Conservation (phyloP, 2,888 invertebrate species). For the Eupelmus urozonus region DNA sequence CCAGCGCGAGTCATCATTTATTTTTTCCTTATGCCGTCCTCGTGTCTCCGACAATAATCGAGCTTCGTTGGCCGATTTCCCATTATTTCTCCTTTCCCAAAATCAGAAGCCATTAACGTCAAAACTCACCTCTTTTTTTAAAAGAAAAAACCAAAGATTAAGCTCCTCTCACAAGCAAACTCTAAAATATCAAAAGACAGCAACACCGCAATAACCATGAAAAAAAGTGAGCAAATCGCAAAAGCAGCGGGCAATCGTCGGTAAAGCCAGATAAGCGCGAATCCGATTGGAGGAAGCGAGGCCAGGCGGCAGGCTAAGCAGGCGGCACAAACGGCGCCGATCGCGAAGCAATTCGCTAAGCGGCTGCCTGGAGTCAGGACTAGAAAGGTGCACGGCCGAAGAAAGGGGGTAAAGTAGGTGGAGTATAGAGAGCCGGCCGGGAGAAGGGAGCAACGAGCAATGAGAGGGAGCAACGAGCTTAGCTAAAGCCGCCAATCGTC, state of each 20-base stretch:
- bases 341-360: background rate
- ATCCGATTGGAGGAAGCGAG: background rate
- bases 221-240: background rate
- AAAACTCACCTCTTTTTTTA: no score
- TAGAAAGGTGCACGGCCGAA: conserved; percentile 56
- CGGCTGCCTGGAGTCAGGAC: conserved; percentile 58
- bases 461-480: conserved; percentile 45
- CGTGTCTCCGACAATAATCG: no score
- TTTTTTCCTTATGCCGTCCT: no score
- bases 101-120: no score
- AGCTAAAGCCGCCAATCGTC: conserved; percentile 20
- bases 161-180: background rate
- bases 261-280: background rate
- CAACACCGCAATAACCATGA: background rate
- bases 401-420: conserved; percentile 53
- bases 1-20: no score
- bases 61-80: no score
- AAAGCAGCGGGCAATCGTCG: background rate
- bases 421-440: conserved; percentile 43
- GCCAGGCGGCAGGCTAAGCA: background rate
- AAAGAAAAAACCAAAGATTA: no score
- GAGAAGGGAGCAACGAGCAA: conserved; percentile 18
- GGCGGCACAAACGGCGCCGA: background rate
- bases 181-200: no score
- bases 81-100: no score